Conservation (phyloP, 2,113 vertebrate genomes). For the Centropus bengalensis region DNA sequence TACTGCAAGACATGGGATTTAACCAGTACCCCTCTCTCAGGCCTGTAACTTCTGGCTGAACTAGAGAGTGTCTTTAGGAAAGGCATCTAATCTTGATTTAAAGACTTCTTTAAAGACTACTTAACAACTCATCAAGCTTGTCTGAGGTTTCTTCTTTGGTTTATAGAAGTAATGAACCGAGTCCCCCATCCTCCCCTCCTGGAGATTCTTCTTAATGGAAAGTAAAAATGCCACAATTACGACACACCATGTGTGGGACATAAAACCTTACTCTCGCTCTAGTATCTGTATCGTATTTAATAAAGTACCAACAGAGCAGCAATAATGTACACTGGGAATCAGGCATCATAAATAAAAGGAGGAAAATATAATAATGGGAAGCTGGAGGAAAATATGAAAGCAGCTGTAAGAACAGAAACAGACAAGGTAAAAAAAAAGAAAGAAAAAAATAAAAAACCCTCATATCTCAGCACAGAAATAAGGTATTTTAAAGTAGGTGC, state of each 20-base stretch:
- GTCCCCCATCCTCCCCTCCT: slow-evolving; percentile 62
- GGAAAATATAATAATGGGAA: slow-evolving; percentile 53
- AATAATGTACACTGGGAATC: slow-evolving; percentile 64
- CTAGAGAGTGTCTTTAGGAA: slow-evolving; percentile 9
- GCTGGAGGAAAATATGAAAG: slow-evolving; percentile 53
- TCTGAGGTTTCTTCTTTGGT: slow-evolving; percentile 62
- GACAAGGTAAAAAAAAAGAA: neutral
- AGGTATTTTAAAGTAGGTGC: neutral
- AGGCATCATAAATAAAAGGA: slow-evolving; percentile 61
- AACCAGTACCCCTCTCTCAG: neutral
- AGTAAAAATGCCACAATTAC: slow-evolving; percentile 79
- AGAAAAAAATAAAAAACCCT: neutral
- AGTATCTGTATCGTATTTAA: slow-evolving; percentile 69
- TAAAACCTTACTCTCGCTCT: slow-evolving; percentile 62
- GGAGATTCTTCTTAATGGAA: slow-evolving; percentile 71
- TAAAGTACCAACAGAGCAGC: slow-evolving; percentile 75
- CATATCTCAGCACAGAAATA: neutral
- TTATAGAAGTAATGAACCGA: slow-evolving; percentile 70
- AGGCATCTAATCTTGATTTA: slow-evolving; percentile 65
- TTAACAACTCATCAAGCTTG: slow-evolving; percentile 70
- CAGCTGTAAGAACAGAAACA: slow-evolving; percentile 33
- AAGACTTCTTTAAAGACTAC: slow-evolving; percentile 66
- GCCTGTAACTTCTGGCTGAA: slow-evolving; percentile 5
- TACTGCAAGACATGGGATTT: neutral
- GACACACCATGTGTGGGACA: slow-evolving; percentile 72